Base-by-base conservation (phyloP, 2,797 vertebrate species). In the Poliocrania exsul region DNA sequence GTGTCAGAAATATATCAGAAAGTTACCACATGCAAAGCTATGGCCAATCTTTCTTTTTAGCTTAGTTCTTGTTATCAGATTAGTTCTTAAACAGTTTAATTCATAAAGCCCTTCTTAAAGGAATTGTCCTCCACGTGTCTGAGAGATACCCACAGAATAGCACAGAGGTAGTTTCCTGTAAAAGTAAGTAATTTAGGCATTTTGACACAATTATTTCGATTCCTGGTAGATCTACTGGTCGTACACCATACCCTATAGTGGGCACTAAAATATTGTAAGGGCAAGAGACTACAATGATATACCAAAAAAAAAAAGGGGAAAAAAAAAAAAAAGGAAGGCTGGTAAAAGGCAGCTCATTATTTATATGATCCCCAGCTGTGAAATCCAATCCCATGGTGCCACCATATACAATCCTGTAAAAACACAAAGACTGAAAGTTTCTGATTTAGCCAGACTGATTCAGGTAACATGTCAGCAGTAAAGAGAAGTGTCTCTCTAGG, bases 381-480 rank as follows among this genome's bases (percentile, higher is more conserved):
- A 91, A 96, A 93, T 74, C 50, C 85, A 85, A 81, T 38, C 17
- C 47, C n/a, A 10, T 24, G 60, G 79, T 94, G 85, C 79, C 84
- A 96, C 88, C 86, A 64, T 15, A 35, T 16, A 86, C 33, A 92
- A 67, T 33, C 42, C 84, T 54, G 61, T 83, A 94, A 90, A 85
- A 92, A 40, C 42, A 90, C 61, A 74, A 85, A 92, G 69, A 49
- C 37, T 73, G 60, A 89, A 91, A 93, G 75, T 86, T 91, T 94
- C 79, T 83, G 47, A 88, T 88, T 92, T 67, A 86, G 50, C 42
- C 81, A 65, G 38, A 60, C 25, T 29, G 71, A 87, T 78, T 25
- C 71, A 89, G 67, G 64, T 67, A 87, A 71, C 44, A 67, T 21
- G 18, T 57, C 74, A 87, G 75, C 71, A 85, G 65, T 71, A 82